phyloP scores from a whole-genome alignment of 2,888 invertebrate species.

The Amphiduros pacificus region DNA sequence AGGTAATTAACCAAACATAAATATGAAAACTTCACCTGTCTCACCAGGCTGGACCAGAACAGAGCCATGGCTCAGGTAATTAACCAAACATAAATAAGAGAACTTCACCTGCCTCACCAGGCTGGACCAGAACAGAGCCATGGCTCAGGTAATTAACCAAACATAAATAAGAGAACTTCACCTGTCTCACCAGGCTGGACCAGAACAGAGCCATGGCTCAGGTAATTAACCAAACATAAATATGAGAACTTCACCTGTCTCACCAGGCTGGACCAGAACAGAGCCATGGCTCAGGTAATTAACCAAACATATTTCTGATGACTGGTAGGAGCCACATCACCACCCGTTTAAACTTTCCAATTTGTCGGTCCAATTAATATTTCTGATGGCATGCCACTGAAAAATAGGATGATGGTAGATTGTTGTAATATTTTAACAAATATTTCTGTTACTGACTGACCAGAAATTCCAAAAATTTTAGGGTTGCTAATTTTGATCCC shows the following conservation, averaged over 20 bases:
- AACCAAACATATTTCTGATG: too few species aligned
- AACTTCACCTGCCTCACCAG: slow-evolving; percentile 99
- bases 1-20: slow-evolving; percentile 65
- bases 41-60: slow-evolving; percentile 98
- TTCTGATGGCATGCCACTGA: too few species aligned
- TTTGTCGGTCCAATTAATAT: too few species aligned
- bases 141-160: slow-evolving; percentile 71
- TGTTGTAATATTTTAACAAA: too few species aligned
- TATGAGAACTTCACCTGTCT: slow-evolving; percentile 96
- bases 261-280: slow-evolving; percentile 97
- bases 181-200: slow-evolving; percentile 96
- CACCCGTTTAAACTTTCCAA: too few species aligned
- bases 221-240: slow-evolving; percentile 58
- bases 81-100: too few species aligned
- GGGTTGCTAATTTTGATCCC: too few species aligned
- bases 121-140: slow-evolving; percentile 96
- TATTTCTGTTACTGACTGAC: too few species aligned
- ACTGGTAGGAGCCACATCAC: too few species aligned
- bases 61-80: slow-evolving; percentile 83
- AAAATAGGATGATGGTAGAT: too few species aligned
- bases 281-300: slow-evolving; percentile 81
- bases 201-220: slow-evolving; percentile 96
- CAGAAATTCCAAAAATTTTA: too few species aligned
- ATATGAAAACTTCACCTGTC: slow-evolving; percentile 94
- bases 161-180: slow-evolving; percentile 94